These are phyloP conservation scores for Tricholauxania praeusta DNA, from an alignment of 2,888 invertebrate species.

Conservation along the genomic window DNA sequence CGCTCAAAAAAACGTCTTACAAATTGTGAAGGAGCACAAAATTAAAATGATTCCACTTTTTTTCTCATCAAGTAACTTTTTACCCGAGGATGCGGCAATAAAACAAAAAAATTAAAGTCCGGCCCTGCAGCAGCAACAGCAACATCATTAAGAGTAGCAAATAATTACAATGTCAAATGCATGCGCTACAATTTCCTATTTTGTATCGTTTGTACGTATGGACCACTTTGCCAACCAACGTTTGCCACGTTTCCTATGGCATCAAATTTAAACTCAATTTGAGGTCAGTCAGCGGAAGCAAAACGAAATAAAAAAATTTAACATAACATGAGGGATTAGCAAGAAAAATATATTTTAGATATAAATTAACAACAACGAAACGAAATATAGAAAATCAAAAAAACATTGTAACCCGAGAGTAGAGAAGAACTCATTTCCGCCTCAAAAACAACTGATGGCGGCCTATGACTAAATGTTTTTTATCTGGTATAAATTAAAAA, in stretches of 20 bases:
- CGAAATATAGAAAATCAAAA: neutral
- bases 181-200: neutral
- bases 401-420: neutral
- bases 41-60: too few species aligned
- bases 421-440: conserved; percentile 23
- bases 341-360: conserved; percentile 9
- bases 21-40: too few species aligned
- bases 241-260: neutral
- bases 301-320: neutral
- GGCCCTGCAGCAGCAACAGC: neutral
- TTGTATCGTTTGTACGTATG: too few species aligned
- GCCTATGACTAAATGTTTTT: neutral
- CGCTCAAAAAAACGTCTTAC: too few species aligned
- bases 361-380: conserved; percentile 3
- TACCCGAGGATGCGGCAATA: too few species aligned
- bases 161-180: conserved; percentile 19
- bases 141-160: neutral
- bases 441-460: neutral
- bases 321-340: too few species aligned
- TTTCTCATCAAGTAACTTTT: too few species aligned
- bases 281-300: conserved; percentile 10
- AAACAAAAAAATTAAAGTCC: too few species aligned
- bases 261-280: conserved; percentile 13
- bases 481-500: conserved; percentile 14
- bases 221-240: too few species aligned